Evolutionary conservation across 2,888 invertebrate species (phyloP), one percentile per base, ranked within the genome.

Genomic region (Phyllotreta cruciferae): DNA sequence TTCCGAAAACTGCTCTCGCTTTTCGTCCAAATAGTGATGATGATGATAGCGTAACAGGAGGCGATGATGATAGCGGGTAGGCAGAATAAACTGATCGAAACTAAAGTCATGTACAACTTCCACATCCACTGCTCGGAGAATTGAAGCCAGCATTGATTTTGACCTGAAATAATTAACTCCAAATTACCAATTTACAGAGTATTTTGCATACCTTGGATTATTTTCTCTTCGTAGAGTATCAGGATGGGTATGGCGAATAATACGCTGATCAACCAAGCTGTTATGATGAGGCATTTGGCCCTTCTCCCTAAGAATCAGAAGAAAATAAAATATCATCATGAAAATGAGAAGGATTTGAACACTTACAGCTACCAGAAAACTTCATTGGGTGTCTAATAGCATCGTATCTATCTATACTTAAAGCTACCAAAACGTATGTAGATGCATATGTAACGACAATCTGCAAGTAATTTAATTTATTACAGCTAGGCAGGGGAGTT

Each of bases 381-480:
- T 94, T 94, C 93, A 95, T 93, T 0, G 94, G 95, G 80, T 93
- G 90, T n/a, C 92, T 92, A 74, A 95, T 94, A 67, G 94, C 94
- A 76, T 95, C 94, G 77, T 94, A 94, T 73, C 95, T 85, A 81
- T 95, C 95, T 75, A 95, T 93, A 75, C 93, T 94, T 67, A 95
- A 84, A 3, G 94, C 94, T 24, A 95, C 94, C 64, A 95, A 83
- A 34, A 95, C 94, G 77, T 95, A 95, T 0, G 94, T 94, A 0
- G 94, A 94, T 2, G 93, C 92, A 77, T 94, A 95, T 71, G 94
- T 94, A 39, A 94, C 93, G 67, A 93, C 87, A 1, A 89, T 91
- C 88, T 92, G 85, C 60, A 84, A 82, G 64, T 58, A 52, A 39
- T n/a, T n/a, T n/a, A n/a, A n/a, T n/a, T n/a, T n/a, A 24, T 24